These are phyloP conservation scores for Rhagonycha fulva DNA, from an alignment of 2,888 invertebrate genomes.

Conservation along the genomic window DNA sequence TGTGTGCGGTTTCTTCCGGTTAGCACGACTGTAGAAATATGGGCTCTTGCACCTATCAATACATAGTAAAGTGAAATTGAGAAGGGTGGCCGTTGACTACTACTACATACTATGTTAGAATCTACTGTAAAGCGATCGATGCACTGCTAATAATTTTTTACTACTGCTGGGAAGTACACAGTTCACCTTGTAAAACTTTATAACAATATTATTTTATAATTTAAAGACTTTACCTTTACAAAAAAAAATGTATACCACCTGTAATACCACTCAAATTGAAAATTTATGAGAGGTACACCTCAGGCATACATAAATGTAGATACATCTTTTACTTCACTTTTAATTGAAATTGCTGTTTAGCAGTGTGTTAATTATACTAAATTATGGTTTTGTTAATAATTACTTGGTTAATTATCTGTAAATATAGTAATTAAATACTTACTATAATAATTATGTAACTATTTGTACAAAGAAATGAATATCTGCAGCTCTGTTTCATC, in stretches of 20 bases:
- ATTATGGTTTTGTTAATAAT: background rate
- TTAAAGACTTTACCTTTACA: background rate
- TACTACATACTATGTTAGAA: slow-evolving; percentile 11
- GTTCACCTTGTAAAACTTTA: background rate
- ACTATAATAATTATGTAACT: background rate
- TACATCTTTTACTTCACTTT: background rate
- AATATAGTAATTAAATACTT: background rate
- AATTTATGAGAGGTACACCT: background rate
- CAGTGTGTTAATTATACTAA: background rate
- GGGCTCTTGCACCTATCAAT: slow-evolving; percentile 34
- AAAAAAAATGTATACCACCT: background rate
- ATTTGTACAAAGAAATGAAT: background rate
- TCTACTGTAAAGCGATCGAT: slow-evolving; percentile 12
- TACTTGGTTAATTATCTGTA: background rate
- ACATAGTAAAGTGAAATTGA: slow-evolving; percentile 34
- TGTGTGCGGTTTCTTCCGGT: slow-evolving; percentile 36
- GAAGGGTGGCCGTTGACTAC: slow-evolving; percentile 23
- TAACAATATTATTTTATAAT: background rate
- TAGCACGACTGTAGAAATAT: slow-evolving; percentile 30
- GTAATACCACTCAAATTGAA: background rate
- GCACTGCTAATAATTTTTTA: slow-evolving; percentile 2
- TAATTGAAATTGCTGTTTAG: background rate
- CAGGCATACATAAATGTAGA: background rate
- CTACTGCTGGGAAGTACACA: background rate
- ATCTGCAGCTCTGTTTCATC: background rate